Percentiles rank a stretch among this genome's conserved stretches.
These are phyloP conservation scores for Ibidorhyncha struthersii DNA, from an alignment of 2,113 vertebrate genomes.

Conservation along the genomic window DNA sequence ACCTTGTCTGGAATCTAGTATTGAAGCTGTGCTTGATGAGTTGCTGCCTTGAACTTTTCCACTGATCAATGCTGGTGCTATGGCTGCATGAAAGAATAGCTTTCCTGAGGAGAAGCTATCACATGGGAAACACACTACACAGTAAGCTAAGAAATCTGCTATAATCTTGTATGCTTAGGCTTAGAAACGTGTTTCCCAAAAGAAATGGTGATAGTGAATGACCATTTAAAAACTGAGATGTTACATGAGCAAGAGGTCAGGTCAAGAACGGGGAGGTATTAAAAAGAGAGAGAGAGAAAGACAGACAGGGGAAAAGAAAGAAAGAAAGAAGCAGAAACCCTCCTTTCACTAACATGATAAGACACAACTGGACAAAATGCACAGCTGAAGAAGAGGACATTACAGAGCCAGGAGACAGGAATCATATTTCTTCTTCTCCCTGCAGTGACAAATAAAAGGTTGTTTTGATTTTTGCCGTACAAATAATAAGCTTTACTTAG, in stretches of 20 bases:
- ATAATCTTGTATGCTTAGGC: conserved; percentile 62
- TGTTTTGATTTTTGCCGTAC: conserved; percentile 71
- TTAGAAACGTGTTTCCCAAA: conserved; percentile 38
- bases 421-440: conserved; percentile 74
- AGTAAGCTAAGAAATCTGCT: conserved; percentile 64
- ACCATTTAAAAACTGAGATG: conserved; percentile 70
- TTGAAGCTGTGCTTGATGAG: conserved; percentile 81
- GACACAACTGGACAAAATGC: conserved; percentile 34
- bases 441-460: conserved; percentile 72
- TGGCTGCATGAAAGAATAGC: conserved; percentile 76
- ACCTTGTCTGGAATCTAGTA: conserved; percentile 79
- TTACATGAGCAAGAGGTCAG: conserved; percentile 57
- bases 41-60: conserved; percentile 83
- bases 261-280: conserved; percentile 51
- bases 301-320: background rate
- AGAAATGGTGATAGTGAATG: conserved; percentile 58
- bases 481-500: conserved; percentile 73
- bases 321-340: conserved; percentile 10
- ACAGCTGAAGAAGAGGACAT: conserved; percentile 41
- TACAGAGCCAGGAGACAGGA: conserved; percentile 55
- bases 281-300: background rate
- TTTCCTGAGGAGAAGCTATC: conserved; percentile 72
- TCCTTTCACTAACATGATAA: conserved; percentile 46
- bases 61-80: conserved; percentile 80
- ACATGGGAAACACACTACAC: conserved; percentile 63